Base-by-base conservation (phyloP, 1,140 invertebrate genomes). In the Sarcophaga peregrina region DNA sequence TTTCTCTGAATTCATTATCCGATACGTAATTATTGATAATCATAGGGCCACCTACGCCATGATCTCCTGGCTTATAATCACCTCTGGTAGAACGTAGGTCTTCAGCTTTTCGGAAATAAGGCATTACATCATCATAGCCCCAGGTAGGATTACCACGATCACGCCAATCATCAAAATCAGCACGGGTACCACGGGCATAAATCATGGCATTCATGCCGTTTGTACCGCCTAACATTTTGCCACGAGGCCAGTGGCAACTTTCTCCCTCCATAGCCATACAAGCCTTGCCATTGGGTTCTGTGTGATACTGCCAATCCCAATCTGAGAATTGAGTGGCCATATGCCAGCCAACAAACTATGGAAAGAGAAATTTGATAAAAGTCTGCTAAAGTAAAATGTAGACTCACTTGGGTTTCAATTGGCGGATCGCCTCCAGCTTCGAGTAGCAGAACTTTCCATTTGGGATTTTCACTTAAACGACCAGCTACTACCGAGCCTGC, bases 401-500 rank as follows among this genome's bases (percentile, higher is more conserved):
- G 8, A 52, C 80, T 85, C 85, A 91, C 91, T 86, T 89, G 87
- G 83, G 86, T 85, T 87, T 92, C 86, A 90, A 93, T 80, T 5
- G 94, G 93, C 86, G 98, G 97, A 85, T 96, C 95, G 15, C 90
- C 92, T 0, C 95, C 94, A 0, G 96, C 96, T 91, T 98, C 96
- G 15, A 97, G 82, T 10, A 97, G 90, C 1, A 97, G 90, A 20
- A 97, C 92, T 76, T 91, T 93, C 94, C 94, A 95, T 5, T 93
- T 88, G 0, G 92, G 90, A 83, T 93, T 94, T 91, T 96, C 95
- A n/a, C 94, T 94, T 3, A 96, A 88, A 52, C 96, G 91, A 80
- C 93, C 95, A 0, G 96, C 96, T 48, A 98, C 73, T 1, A 96
- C 96, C 15, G 95, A 92, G 10, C 97, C 97, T 0, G 96, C 95